phyloP scores from a whole-genome alignment of 1,140 invertebrate genomes.

The Pseudomyrmex sp. region DNA sequence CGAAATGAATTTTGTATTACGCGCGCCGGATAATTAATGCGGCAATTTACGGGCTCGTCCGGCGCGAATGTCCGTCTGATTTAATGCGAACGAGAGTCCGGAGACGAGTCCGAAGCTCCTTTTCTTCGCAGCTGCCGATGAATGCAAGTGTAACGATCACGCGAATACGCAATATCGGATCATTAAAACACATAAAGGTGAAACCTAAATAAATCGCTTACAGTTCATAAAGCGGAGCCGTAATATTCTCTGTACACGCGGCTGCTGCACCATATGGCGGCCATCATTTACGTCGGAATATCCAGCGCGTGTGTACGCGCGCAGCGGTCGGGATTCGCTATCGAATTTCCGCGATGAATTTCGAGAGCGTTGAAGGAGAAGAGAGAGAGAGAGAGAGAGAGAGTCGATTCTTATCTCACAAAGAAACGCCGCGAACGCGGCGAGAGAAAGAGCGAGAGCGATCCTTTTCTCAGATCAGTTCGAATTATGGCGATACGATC shows the following conservation, averaged over 20 bases:
- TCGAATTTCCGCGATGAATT: constrained; percentile 27
- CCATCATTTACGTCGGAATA: constrained; percentile 23
- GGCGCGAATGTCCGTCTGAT: constrained; percentile 16
- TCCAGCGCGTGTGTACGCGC: neutral
- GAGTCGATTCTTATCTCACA: constrained; percentile 61
- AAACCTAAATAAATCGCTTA: constrained; percentile 42
- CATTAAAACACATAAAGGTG: constrained; percentile 48
- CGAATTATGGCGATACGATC: constrained; percentile 66
- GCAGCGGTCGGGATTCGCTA: neutral
- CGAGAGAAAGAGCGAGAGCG: constrained; percentile 66
- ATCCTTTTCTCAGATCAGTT: constrained; percentile 58
- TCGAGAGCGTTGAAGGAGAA: constrained; percentile 12
- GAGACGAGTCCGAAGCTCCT: neutral
- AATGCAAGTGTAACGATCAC: constrained; percentile 39
- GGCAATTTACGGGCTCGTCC: constrained; percentile 16
- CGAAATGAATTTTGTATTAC: neutral
- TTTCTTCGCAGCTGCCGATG: constrained; percentile 12
- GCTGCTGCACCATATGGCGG: neutral
- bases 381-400: constrained; percentile 59
- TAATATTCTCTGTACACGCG: constrained; percentile 4
- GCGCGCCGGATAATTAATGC: constrained; percentile 15
- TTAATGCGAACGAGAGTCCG: constrained; percentile 15
- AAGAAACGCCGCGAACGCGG: constrained; percentile 60
- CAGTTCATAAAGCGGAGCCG: constrained; percentile 17
- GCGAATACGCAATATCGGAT: constrained; percentile 48